Percentiles rank a stretch among this genome's conserved stretches.
Conservation (phyloP, 92 coral and sea anemone species). For the Siderastrea siderea region DNA sequence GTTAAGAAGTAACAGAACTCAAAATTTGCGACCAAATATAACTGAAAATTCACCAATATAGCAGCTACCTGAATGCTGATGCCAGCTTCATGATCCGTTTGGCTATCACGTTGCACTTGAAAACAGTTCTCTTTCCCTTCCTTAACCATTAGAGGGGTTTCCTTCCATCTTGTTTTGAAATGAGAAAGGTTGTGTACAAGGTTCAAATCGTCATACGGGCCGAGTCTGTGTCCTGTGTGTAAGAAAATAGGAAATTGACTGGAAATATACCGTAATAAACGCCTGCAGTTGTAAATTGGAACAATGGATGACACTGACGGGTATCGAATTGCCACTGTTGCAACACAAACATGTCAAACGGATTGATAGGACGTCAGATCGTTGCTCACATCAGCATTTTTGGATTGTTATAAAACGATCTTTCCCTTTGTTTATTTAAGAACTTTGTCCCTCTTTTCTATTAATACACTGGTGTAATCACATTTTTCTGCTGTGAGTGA, state of each 20-base stretch:
- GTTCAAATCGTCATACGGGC: background rate
- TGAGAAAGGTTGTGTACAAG: constrained; percentile 2
- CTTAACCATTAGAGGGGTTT: background rate
- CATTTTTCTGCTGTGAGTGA: background rate
- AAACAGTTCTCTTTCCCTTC: constrained; percentile 10
- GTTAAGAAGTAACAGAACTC: background rate
- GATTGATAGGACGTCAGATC: background rate
- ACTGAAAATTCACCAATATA: constrained; percentile 8
- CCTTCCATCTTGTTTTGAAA: constrained; percentile 23
- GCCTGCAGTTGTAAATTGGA: background rate
- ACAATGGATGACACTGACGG: background rate
- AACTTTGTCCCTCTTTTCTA: background rate
- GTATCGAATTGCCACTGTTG: background rate
- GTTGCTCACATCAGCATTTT: background rate
- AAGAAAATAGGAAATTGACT: background rate
- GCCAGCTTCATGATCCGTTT: background rate
- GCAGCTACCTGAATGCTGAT: constrained; percentile 24
- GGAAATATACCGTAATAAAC: background rate
- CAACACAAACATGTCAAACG: background rate
- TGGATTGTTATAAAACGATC: background rate
- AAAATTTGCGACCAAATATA: background rate
- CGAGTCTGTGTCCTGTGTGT: constrained; percentile 10
- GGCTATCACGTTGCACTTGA: constrained; percentile 17
- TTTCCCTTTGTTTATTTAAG: background rate
- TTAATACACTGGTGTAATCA: background rate